Evolutionary conservation across 1,140 invertebrate genomes (phyloP), one percentile per base, ranked within the genome.

Genomic region (Epicauta chinensis): DNA sequence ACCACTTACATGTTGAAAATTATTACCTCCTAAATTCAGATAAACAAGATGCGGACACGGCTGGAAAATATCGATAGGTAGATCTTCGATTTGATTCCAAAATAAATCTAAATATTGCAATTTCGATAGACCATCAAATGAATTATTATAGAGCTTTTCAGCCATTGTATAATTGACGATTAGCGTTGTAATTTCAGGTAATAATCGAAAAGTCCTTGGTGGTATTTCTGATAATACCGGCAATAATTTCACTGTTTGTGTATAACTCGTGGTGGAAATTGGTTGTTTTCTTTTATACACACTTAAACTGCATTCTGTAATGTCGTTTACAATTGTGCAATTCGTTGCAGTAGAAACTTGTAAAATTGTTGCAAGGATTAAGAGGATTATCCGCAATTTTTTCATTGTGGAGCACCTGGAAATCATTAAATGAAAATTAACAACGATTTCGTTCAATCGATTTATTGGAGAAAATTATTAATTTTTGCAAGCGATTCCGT

Each of bases 401-500:
- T 7, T 7, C 23, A 23, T 23, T 23, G n/a, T 23, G 4, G 23
- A 23, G 23, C 23, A 23, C 23, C 23, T 23, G 23, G 4, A 23
- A 23, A 5, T 23, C 4, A 23, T 7, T 7, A 2, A 23, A n/a
- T n/a, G n/a, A n/a, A n/a, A n/a, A n/a, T n/a, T n/a, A n/a, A n/a
- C n/a, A n/a, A n/a, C n/a, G n/a, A n/a, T n/a, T n/a, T 23, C 2
- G 7, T 23, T 23, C 23, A 23, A 3, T 23, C 4, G 4, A 5
- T 23, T 5, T 23, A 5, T 23, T 23, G 23, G 4, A 23, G 23
- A 23, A 23, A 23, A 30, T 47, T 47, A 47, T 47, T 47, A n/a
- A 15, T 38, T 13, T 47, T 47, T 47, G 37, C 45, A 47, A 47
- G 45, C 45, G 6, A 47, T 47, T 37, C 45, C 45, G 37, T 47